Evolutionary conservation across 2,888 invertebrate species (phyloP).

Genomic region (Callyntrura guangdongensis): DNA sequence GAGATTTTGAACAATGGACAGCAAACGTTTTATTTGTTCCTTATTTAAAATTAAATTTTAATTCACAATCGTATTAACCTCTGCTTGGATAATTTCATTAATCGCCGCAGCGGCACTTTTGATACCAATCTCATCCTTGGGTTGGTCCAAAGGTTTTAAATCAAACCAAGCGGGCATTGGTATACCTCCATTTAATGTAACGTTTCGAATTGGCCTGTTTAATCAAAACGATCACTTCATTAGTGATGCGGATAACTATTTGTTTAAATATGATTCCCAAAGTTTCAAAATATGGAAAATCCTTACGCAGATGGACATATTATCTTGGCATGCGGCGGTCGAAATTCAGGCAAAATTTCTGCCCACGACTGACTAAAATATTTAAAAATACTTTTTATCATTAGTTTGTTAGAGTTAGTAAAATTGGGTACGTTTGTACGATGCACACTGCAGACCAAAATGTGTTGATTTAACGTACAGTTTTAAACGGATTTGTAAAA

Average conservation of each 20-base stretch:
- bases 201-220: constrained; percentile 92
- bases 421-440: no score
- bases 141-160: constrained; percentile 93
- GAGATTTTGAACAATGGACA: no score
- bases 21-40: neutral
- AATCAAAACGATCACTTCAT: neutral
- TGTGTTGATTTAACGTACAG: neutral
- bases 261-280: neutral
- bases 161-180: constrained; percentile 98
- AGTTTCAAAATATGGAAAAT: constrained; percentile 12
- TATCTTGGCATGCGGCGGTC: constrained; percentile 94
- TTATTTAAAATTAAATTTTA: neutral
- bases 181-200: constrained; percentile 95
- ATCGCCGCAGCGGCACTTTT: constrained; percentile 74
- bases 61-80: constrained; percentile 73
- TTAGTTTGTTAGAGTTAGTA: no score
- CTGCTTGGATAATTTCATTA: constrained; percentile 76
- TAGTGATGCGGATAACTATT: neutral
- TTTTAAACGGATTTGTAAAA: neutral
- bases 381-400: constrained; percentile 63
- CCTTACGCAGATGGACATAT: constrained; percentile 91
- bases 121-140: constrained; percentile 95
- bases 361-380: constrained; percentile 96
- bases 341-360: constrained; percentile 92
- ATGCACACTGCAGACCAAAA: neutral